Percentiles rank a stretch among this genome's conserved stretches.
These are phyloP conservation scores for Germaria angustata DNA, from an alignment of 2,888 invertebrate genomes.

Conservation along the genomic window DNA sequence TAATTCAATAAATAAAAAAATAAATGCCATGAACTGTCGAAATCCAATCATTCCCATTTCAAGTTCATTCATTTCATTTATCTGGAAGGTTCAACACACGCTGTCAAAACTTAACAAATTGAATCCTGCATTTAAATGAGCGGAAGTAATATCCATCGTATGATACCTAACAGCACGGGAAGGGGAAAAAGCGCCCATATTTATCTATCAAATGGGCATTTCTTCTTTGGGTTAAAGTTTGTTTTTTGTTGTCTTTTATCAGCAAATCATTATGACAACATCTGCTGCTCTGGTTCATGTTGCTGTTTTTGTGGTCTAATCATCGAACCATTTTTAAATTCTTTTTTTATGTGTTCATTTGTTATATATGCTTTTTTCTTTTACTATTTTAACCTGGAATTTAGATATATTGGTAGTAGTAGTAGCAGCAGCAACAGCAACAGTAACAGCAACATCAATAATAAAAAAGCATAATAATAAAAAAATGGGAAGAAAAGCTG, in stretches of 20 bases:
- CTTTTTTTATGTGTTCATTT: constrained; percentile 17
- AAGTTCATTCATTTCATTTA: too few relatives aligned
- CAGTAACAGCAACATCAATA: constrained; percentile 38
- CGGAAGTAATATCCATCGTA: not conserved
- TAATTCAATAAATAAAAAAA: too few relatives aligned
- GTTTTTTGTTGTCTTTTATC: constrained; percentile 1
- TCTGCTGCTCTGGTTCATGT: constrained; percentile 31
- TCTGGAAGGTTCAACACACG: not conserved
- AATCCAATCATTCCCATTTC: too few relatives aligned
- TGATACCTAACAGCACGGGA: not conserved
- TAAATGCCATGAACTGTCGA: too few relatives aligned
- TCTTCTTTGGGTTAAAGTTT: not conserved
- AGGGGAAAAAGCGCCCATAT: not conserved
- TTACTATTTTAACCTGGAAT: constrained; percentile 42
- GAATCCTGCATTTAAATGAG: constrained; percentile 3
- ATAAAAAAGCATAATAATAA: not conserved
- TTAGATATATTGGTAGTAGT: constrained; percentile 35
- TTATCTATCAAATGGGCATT: not conserved
- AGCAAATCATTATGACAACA: constrained; percentile 50
- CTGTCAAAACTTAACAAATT: not conserved
- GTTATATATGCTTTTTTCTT: not conserved
- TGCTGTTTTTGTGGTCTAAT: constrained; percentile 54
- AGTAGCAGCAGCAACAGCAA: constrained; percentile 43
- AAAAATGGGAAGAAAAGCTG: not conserved
- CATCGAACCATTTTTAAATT: constrained; percentile 42